Evolutionary conservation across 2,113 vertebrate genomes (phyloP), one percentile per base, ranked within the genome.

Genomic region (Trogon surrucura): DNA sequence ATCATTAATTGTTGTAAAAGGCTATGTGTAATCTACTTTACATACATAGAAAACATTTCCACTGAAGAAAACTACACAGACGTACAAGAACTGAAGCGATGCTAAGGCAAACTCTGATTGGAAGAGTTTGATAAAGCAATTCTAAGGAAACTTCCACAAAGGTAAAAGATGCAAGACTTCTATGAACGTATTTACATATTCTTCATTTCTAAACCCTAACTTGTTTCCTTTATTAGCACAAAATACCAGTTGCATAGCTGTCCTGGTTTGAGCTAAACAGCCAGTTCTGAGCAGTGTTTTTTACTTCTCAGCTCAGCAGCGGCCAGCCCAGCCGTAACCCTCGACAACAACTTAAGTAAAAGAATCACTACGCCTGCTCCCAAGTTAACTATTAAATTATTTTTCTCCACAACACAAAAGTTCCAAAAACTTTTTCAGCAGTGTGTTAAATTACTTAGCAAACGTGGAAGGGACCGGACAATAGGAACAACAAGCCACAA

Each of bases 41-140:
- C 23, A 45, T 5, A 2, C 0, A 50, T 0, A 90, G 38, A 89
- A 88, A 77, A 48, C 8, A 18, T 26, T 67, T 65, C 57, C 36
- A n/a, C 41, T 25, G 19, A 61, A 80, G 32, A 73, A 64, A 67
- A 34, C 19, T 0, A 13, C 14, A 26, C 2, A 51, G 14, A 54
- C 57, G 16, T 6, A 3, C 0, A 7, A 69, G 41, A 89, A 61
- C 11, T n/a, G 45, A 71, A 69, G 48, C 0, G 0, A 38, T 79
- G 34, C 53, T 64, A 72, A 50, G 57, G 57, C 48, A 79, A 88
- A 60, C 22, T n/a, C 81, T n/a, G 9, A 8, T 64, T 21, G 61
- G 7, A 26, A 10, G 7, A 69, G 21, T 11, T 11, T 21, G 32
- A 75, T 10, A 9, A 72, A 54, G 45, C 6, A 82, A 12, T 51